Conservation (phyloP, 2,113 vertebrate species). For the Telmatochromis sp. region DNA sequence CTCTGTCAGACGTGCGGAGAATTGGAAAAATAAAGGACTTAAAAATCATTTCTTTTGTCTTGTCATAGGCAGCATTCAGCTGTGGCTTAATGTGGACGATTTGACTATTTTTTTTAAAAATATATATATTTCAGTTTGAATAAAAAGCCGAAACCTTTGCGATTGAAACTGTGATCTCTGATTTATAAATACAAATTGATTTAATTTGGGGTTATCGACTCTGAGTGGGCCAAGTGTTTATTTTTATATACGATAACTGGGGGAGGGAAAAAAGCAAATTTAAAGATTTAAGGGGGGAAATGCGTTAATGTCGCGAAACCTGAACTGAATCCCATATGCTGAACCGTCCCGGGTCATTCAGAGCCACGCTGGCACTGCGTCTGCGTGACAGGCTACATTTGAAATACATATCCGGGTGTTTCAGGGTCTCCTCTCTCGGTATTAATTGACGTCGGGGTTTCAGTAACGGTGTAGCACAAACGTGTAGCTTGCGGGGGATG, state of each 20-base stretch:
- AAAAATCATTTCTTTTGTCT: constrained; percentile 48
- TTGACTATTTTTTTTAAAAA: background rate
- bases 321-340: background rate
- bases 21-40: constrained; percentile 43
- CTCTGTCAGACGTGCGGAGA: constrained; percentile 60
- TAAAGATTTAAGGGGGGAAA: background rate
- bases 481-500: constrained; percentile 5
- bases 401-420: background rate
- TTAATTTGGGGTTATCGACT: background rate
- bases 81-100: background rate
- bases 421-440: background rate
- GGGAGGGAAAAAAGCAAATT: background rate
- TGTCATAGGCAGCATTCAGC: background rate
- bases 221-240: background rate
- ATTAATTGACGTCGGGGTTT: constrained; percentile 43
- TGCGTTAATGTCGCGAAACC: background rate
- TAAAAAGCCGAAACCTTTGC: background rate
- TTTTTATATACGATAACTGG: background rate
- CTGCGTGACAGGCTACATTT: background rate
- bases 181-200: background rate
- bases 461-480: constrained; percentile 23
- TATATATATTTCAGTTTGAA: background rate
- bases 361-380: background rate
- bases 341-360: background rate
- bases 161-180: background rate